Base-by-base conservation (phyloP, 2,113 vertebrate genomes). In the Megaceryle maxima region DNA sequence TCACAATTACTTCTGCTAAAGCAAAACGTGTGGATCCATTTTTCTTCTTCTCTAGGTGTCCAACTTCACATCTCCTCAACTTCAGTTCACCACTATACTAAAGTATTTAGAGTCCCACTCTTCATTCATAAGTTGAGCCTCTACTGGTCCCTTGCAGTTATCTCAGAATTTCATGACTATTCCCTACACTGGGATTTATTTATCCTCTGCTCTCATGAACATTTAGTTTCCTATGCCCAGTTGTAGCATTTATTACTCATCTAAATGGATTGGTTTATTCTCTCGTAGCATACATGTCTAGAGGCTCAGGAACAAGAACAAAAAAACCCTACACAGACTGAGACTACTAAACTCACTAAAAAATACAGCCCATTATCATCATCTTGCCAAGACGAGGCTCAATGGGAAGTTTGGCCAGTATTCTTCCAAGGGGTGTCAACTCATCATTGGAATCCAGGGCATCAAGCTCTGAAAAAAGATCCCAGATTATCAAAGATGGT, bases 301-400 rank as follows among this genome's bases (percentile, higher is more conserved):
- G 62, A 88, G 53, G 51, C 68, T 92, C 67, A 77, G 43, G 33
- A 95, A 85, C 24, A 83, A 90, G 28, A 85, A 53, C 22, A 53
- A 26, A 26, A 26, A 26, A 53, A 53, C 5, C 51, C 26, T 28
- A 53, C 51, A 53, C 50, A 53, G 10, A 83, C 10, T 22, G 29
- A 83, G 68, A 86, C 39, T 21, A 51, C 70, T 77, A 37, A 44
- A 98, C 99, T 98, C 96, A 99, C 99, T 99, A 98, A 97, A 99
- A 99, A 94, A 99, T 99, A 94, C 99, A 99, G 64, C 99, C 99
- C 98, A 99, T 99, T 96, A 99, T 99, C 99, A 99, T 99, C 99
- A 99, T 99, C 97, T 99, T 99, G 90, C 99, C 99, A 78, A 99
- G 97, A 3, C 99, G 99, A 92, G 99, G 99, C 64, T 99, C 99